phyloP scores from a whole-genome alignment of 2,888 invertebrate species.

The Lasioglossum pauxillum region DNA sequence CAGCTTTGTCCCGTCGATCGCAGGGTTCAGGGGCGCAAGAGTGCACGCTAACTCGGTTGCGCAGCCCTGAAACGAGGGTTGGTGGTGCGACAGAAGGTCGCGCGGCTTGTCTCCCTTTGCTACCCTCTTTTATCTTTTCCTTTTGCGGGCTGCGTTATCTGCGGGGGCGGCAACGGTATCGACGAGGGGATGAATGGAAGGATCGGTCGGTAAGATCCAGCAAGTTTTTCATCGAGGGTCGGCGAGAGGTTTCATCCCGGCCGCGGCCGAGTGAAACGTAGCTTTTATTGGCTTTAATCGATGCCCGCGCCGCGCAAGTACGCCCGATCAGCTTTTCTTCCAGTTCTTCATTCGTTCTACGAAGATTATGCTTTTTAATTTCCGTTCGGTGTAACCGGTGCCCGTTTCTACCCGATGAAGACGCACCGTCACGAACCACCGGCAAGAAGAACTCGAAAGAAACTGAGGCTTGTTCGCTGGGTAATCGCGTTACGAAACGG shows the following conservation, averaged over 20 bases:
- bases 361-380: not conserved
- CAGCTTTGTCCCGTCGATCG: slow-evolving; percentile 20
- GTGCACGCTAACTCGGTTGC: slow-evolving; percentile 37
- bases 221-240: slow-evolving; percentile 2
- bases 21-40: not conserved
- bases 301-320: not conserved
- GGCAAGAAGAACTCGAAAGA: not conserved
- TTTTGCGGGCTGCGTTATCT: slow-evolving; percentile 22
- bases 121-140: slow-evolving; percentile 20
- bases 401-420: not conserved
- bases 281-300: slow-evolving; percentile 48
- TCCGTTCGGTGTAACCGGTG: not conserved
- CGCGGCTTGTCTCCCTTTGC: not conserved
- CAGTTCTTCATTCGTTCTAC: not conserved
- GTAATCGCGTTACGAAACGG: slow-evolving; percentile 20
- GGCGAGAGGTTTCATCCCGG: slow-evolving; percentile 16
- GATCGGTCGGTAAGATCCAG: slow-evolving; percentile 15
- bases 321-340: not conserved
- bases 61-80: not conserved
- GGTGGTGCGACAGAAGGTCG: not conserved
- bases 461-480: not conserved
- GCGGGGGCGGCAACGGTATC: not conserved
- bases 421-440: not conserved
- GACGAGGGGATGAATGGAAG: slow-evolving; percentile 23
- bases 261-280: slow-evolving; percentile 22